Conservation (phyloP, 1,140 invertebrate genomes). For the Camponotus pennsylvanicus region DNA sequence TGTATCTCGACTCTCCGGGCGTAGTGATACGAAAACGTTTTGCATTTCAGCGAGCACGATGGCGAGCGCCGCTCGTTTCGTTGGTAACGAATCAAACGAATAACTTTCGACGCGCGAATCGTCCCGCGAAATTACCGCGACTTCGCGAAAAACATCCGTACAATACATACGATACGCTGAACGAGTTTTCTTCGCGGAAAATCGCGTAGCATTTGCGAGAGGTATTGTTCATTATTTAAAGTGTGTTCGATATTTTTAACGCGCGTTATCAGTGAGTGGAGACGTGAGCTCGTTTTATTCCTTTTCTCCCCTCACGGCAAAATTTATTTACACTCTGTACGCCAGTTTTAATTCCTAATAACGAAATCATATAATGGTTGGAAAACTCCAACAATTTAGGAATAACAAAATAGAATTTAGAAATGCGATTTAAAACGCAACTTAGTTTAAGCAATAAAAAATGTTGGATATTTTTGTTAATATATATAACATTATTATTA, state of each 20-base stretch:
- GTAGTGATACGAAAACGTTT: constrained; percentile 79
- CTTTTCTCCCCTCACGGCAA: constrained; percentile 43
- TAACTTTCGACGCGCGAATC: constrained; percentile 77
- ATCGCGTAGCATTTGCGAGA: constrained; percentile 58
- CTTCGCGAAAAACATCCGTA: constrained; percentile 66
- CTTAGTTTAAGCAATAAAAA: constrained; percentile 8
- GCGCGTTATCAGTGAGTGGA: constrained; percentile 51
- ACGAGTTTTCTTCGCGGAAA: constrained; percentile 46
- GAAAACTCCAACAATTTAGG: constrained; percentile 12
- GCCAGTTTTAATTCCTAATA: constrained; percentile 50
- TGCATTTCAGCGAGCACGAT: constrained; percentile 78
- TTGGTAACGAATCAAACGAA: constrained; percentile 77
- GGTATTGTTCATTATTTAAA: constrained; percentile 60
- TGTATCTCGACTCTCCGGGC: constrained; percentile 78
- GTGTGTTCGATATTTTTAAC: constrained; percentile 60
- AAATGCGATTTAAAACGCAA: constrained; percentile 16
- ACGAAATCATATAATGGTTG: constrained; percentile 47
- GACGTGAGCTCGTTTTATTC: constrained; percentile 42
- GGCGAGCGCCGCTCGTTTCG: constrained; percentile 71
- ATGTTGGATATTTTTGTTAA: not conserved
- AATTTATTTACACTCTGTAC: constrained; percentile 58
- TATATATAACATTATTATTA: constrained; percentile 8
- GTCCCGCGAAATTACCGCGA: constrained; percentile 73
- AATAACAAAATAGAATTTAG: constrained; percentile 41
- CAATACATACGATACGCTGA: constrained; percentile 24